phyloP scores from a whole-genome alignment of 2,888 invertebrate genomes.

The Adelognathus sp. region DNA sequence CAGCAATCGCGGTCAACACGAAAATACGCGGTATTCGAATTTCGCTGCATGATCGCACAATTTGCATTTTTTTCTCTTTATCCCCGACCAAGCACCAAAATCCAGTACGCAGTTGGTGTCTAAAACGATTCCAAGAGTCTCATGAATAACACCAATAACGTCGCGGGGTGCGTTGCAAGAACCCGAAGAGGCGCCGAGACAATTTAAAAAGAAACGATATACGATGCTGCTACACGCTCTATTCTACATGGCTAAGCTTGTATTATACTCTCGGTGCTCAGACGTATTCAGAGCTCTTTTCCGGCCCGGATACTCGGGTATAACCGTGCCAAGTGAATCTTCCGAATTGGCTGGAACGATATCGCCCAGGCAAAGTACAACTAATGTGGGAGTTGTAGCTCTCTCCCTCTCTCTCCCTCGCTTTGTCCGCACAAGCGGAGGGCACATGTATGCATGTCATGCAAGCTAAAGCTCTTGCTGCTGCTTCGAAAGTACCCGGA shows the following conservation, averaged over 20 bases:
- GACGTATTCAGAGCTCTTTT: constrained; percentile 56
- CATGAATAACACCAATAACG: constrained; percentile 55
- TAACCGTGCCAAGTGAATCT: constrained; percentile 62
- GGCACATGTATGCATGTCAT: constrained; percentile 20
- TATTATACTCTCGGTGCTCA: constrained; percentile 42
- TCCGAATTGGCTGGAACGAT: constrained; percentile 61
- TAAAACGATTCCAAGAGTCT: constrained; percentile 47
- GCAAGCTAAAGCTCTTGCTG: constrained; percentile 5
- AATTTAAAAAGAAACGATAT: constrained; percentile 47
- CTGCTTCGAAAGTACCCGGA: neutral
- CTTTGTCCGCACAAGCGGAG: constrained; percentile 26
- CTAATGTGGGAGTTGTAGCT: constrained; percentile 49
- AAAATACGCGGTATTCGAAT: neutral
- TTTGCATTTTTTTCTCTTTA: neutral
- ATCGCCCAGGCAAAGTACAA: constrained; percentile 51
- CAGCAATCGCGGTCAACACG: neutral
- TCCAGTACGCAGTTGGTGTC: constrained; percentile 39
- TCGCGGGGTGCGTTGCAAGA: constrained; percentile 5
- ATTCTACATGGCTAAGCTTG: constrained; percentile 47
- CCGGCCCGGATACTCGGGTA: constrained; percentile 51
- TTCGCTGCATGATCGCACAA: neutral
- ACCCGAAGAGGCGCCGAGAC: constrained; percentile 40
- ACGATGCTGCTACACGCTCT: constrained; percentile 33
- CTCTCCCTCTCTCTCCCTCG: constrained; percentile 30
- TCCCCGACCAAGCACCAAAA: constrained; percentile 24